phyloP scores from a whole-genome alignment of 2,113 vertebrate species.

The Thamnophis sirtalis region DNA sequence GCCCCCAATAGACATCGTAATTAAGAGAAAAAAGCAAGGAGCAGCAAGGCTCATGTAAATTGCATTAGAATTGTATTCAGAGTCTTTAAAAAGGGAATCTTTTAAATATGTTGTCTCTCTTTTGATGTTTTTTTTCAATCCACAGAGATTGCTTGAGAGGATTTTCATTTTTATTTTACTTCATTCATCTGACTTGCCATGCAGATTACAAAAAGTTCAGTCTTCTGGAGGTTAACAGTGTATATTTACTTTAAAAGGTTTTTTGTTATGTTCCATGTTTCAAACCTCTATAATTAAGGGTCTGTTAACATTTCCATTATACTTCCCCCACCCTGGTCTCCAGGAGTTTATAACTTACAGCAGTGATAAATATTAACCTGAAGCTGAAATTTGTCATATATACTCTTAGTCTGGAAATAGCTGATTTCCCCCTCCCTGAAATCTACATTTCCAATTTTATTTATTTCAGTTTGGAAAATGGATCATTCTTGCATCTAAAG shows the following conservation, averaged over 20 bases:
- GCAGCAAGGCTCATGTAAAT: slow-evolving; percentile 24
- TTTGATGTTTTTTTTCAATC: neutral
- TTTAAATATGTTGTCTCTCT: slow-evolving; percentile 36
- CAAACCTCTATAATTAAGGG: slow-evolving; percentile 22
- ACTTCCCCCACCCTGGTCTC: slow-evolving; percentile 20
- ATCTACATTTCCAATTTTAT: neutral
- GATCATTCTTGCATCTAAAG: neutral
- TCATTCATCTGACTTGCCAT: slow-evolving; percentile 29
- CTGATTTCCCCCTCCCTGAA: slow-evolving; percentile 1
- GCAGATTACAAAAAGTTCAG: slow-evolving; percentile 31
- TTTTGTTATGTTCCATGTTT: neutral
- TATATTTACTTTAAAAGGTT: slow-evolving; percentile 6
- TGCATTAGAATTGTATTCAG: slow-evolving; percentile 34
- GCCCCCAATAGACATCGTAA: slow-evolving; percentile 31
- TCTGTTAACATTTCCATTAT: slow-evolving; percentile 26
- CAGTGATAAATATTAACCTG: slow-evolving; percentile 19
- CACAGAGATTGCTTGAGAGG: slow-evolving; percentile 15
- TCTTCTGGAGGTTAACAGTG: neutral
- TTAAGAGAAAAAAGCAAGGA: slow-evolving; percentile 23
- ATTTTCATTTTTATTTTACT: slow-evolving; percentile 8
- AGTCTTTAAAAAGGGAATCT: slow-evolving; percentile 26
- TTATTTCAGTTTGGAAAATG: neutral
- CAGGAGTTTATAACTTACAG: slow-evolving; percentile 23
- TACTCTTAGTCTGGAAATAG: neutral
- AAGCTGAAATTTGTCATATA: slow-evolving; percentile 19